These are phyloP conservation scores for Sialia sialis DNA, from an alignment of 2,113 vertebrate species.

Conservation along the genomic window DNA sequence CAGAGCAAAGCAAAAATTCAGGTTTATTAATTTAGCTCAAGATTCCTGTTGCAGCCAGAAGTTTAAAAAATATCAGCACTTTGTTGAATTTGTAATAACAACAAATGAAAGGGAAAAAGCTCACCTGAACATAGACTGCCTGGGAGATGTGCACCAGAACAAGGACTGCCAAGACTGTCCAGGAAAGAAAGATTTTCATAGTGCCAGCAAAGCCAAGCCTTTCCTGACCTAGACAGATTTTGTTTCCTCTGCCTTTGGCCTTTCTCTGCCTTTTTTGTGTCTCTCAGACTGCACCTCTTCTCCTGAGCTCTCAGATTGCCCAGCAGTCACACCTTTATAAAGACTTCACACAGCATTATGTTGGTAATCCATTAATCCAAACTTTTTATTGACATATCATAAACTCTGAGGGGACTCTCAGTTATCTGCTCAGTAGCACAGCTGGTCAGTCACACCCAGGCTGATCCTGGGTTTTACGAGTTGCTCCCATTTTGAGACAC, in stretches of 20 bases:
- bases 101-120: not conserved
- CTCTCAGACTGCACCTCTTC: not conserved
- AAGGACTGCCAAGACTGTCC: not conserved
- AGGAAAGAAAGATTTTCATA: not conserved
- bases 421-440: not conserved
- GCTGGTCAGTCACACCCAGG: not conserved
- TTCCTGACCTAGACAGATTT: not conserved
- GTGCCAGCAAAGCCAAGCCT: not conserved
- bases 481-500: not conserved
- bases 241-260: not conserved
- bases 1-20: not conserved
- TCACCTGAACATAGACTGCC: slow-evolving; percentile 39
- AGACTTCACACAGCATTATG: not conserved
- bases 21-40: not conserved
- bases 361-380: slow-evolving; percentile 51
- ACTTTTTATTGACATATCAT: not conserved
- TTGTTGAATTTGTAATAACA: not conserved
- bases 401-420: not conserved
- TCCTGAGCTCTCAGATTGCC: not conserved
- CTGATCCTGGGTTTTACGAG: not conserved
- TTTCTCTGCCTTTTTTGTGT: not conserved
- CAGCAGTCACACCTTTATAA: not conserved
- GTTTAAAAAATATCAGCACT: not conserved
- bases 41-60: not conserved
- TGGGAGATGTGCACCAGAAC: not conserved